phyloP scores from a whole-genome alignment of 2,113 vertebrate species.

The Aythya baeri region DNA sequence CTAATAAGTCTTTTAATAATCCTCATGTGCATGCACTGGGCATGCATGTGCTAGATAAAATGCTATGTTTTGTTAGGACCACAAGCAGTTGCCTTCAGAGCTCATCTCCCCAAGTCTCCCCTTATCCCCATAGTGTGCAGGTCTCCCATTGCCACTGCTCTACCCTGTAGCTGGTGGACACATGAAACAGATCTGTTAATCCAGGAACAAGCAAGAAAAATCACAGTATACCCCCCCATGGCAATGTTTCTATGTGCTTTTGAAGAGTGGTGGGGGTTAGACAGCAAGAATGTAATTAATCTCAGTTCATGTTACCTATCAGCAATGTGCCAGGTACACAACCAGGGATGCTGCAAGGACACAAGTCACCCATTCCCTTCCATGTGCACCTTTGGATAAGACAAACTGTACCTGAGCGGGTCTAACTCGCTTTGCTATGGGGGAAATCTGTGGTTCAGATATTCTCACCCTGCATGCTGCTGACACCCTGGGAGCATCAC shows the following conservation, averaged over 20 bases:
- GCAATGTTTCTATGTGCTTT: not conserved
- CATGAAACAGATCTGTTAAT: not conserved
- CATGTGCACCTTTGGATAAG: not conserved
- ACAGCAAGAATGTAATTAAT: not conserved
- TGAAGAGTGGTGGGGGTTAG: accelerated
- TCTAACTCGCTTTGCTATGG: not conserved
- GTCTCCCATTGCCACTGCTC: accelerated
- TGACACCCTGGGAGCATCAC: accelerated
- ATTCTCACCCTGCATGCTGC: accelerated
- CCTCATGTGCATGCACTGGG: not conserved
- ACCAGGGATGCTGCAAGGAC: not conserved
- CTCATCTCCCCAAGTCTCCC: not conserved
- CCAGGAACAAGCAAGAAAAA: not conserved
- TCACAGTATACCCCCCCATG: accelerated
- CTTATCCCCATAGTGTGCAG: accelerated
- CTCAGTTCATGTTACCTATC: not conserved
- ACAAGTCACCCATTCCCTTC: not conserved
- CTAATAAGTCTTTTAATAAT: not conserved
- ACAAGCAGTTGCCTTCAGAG: not conserved
- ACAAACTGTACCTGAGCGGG: accelerated
- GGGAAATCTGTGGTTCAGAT: not conserved
- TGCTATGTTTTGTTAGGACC: accelerated
- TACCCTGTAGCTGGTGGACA: not conserved
- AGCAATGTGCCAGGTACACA: not conserved
- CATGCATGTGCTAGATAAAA: not conserved